Evolutionary conservation across 2,888 invertebrate genomes (phyloP).

Genomic region (Pristionchus maxplancki): DNA sequence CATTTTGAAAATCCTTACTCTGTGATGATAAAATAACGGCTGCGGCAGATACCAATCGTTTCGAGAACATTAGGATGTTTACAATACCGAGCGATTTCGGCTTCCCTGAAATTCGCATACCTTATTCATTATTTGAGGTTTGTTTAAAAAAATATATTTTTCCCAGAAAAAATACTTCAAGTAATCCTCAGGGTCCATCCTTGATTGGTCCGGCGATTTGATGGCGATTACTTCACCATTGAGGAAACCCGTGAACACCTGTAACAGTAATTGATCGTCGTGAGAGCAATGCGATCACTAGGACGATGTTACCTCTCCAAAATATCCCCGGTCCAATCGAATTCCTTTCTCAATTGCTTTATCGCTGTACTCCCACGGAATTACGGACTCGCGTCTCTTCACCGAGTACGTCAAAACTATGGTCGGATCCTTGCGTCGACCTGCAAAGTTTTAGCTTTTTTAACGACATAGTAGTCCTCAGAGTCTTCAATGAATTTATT

Average conservation of each 20-base stretch:
- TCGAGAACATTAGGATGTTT: not conserved
- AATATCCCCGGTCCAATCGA: not conserved
- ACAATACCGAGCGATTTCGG: not conserved
- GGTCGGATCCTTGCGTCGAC: not conserved
- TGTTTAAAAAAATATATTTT: too few relatives aligned
- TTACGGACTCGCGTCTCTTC: not conserved
- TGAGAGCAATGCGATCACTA: too few relatives aligned
- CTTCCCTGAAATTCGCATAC: not conserved
- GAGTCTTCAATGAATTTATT: not conserved
- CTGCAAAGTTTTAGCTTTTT: not conserved
- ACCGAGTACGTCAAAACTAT: not conserved
- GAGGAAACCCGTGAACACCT: not conserved
- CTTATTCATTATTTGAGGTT: not conserved
- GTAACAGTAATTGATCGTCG: too few relatives aligned
- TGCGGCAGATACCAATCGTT: not conserved
- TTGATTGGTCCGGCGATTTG: not conserved
- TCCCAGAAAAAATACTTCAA: too few relatives aligned
- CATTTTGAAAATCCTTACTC: not conserved
- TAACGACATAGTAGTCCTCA: too few relatives aligned
- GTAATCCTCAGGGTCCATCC: not conserved
- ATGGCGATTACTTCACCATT: not conserved
- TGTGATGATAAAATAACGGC: not conserved
- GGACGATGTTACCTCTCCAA: not conserved
- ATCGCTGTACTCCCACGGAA: not conserved
- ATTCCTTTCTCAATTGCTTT: not conserved